Evolutionary conservation across 2,888 invertebrate species (phyloP).

Genomic region (Thera obeliscata): DNA sequence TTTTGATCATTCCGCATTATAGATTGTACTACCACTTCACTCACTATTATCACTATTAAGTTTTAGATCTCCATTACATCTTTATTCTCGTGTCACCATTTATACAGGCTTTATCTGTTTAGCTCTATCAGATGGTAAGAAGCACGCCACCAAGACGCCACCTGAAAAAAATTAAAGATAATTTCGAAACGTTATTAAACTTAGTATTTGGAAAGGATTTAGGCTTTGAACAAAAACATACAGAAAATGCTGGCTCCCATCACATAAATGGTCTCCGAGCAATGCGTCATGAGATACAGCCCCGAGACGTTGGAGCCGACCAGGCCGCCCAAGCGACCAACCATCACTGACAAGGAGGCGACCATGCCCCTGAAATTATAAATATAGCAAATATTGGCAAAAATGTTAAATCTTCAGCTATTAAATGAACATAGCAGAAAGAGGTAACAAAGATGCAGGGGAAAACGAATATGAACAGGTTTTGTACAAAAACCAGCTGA

Average conservation of each 20-base stretch:
- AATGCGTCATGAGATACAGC: constrained; percentile 59
- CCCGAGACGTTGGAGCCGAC: constrained; percentile 67
- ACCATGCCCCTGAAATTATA: constrained; percentile 65
- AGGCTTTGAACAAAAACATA: constrained; percentile 46
- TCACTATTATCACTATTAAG: background rate
- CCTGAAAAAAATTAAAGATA: constrained; percentile 16
- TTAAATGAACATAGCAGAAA: too few relatives aligned
- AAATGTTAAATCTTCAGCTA: too few relatives aligned
- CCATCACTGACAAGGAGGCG: constrained; percentile 72
- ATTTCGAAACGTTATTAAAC: too few relatives aligned
- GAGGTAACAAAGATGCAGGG: too few relatives aligned
- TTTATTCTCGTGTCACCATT: background rate
- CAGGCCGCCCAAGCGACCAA: constrained; percentile 67
- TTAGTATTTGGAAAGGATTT: too few relatives aligned
- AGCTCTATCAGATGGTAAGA: constrained; percentile 26
- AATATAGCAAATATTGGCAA: background rate
- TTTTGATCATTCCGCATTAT: too few relatives aligned
- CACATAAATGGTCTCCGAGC: constrained; percentile 59
- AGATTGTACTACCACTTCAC: too few relatives aligned
- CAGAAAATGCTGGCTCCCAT: constrained; percentile 63
- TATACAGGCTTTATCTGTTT: background rate
- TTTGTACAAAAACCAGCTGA: too few relatives aligned
- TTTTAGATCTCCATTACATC: background rate
- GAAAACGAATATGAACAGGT: too few relatives aligned
- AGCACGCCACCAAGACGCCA: constrained; percentile 26